Conservation (phyloP, 2,888 invertebrate species). For the Dryadula phaetusa region DNA sequence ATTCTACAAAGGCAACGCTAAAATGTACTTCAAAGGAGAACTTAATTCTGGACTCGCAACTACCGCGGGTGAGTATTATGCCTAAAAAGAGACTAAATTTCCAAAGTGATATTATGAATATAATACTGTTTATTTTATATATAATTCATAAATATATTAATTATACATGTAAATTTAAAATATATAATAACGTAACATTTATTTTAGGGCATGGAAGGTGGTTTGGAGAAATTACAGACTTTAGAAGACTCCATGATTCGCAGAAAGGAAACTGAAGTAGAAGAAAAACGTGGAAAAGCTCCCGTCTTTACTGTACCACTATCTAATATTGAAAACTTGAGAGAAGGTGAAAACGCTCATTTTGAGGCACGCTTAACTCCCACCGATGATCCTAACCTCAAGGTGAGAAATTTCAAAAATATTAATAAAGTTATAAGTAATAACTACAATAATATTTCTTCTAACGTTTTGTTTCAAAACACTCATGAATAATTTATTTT, state of each 20-base stretch:
- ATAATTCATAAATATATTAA: too few relatives aligned
- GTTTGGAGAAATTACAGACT: slow-evolving; percentile 95
- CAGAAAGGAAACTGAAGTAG: slow-evolving; percentile 88
- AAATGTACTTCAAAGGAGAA: slow-evolving; percentile 95
- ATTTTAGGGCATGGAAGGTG: slow-evolving; percentile 95
- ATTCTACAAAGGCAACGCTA: slow-evolving; percentile 92
- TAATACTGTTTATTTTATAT: background rate
- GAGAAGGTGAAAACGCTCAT: slow-evolving; percentile 96
- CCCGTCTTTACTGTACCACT: slow-evolving; percentile 96
- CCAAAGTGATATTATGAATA: too few relatives aligned
- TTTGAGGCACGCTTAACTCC: slow-evolving; percentile 95
- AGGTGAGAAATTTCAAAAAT: slow-evolving; percentile 69
- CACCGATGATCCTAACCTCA: slow-evolving; percentile 95
- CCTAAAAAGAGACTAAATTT: too few relatives aligned
- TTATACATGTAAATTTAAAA: too few relatives aligned
- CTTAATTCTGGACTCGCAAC: slow-evolving; percentile 95
- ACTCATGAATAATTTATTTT: slow-evolving; percentile 42
- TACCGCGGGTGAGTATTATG: slow-evolving; percentile 89
- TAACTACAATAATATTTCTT: background rate
- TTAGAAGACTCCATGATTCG: slow-evolving; percentile 95
- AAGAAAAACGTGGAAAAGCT: slow-evolving; percentile 92
- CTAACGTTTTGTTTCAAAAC: background rate
- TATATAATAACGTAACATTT: slow-evolving; percentile 33
- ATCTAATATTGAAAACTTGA: slow-evolving; percentile 92
- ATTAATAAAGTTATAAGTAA: background rate